These are phyloP conservation scores for Microcebus tavaratra DNA, from an alignment of 2,113 vertebrate genomes.

Conservation along the genomic window DNA sequence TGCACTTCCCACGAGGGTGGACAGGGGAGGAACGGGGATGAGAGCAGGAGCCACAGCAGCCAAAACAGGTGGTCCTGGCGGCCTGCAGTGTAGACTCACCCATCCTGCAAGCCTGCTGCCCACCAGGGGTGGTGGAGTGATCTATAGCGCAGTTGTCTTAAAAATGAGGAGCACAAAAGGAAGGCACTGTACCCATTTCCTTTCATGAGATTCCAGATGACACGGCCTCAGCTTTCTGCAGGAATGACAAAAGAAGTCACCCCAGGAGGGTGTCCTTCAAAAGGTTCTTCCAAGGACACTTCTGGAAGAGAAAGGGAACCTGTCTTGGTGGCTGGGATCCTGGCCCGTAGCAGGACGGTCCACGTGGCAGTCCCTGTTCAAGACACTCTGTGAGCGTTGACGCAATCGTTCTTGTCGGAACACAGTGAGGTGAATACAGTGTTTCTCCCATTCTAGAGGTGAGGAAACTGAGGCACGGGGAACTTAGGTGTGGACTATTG, in stretches of 20 bases:
- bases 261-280: not conserved
- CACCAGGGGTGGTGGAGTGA: not conserved
- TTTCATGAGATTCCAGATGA: not conserved
- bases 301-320: not conserved
- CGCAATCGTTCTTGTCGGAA: not conserved
- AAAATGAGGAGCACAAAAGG: not conserved
- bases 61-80: too few species aligned
- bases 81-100: not conserved
- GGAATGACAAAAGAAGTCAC: not conserved
- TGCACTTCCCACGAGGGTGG: not conserved
- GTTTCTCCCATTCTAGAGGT: not conserved
- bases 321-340: not conserved
- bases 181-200: not conserved
- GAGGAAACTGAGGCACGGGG: not conserved
- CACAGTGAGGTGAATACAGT: fast-evolving
- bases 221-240: not conserved
- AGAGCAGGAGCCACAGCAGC: not conserved
- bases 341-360: too few species aligned
- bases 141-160: not conserved
- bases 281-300: not conserved
- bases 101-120: not conserved
- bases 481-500: too few species aligned
- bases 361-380: not conserved
- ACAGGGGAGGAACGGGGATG: not conserved
- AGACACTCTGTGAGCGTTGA: fast-evolving